Percentiles rank a stretch among this genome's conserved stretches.
Evolutionary conservation across 1,140 invertebrate species (phyloP).

Genomic region (Pollicipes pollicipes): DNA sequence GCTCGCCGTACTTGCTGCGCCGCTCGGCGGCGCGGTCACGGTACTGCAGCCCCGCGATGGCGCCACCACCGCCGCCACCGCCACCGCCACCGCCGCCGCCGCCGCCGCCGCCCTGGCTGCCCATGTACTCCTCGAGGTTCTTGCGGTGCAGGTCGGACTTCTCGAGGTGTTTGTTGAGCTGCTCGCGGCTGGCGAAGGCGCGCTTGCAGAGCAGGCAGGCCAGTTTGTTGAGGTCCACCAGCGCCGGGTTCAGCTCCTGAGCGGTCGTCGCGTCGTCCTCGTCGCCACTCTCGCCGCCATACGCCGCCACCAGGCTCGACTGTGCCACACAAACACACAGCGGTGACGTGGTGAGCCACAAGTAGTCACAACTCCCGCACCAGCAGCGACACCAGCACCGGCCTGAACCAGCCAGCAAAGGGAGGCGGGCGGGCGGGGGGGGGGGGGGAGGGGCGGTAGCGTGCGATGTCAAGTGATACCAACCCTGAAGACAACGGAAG

Average conservation of each 20-base stretch:
- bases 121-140: constrained; percentile 56
- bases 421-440: too few species aligned
- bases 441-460: too few species aligned
- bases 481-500: too few species aligned
- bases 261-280: constrained; percentile 35
- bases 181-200: constrained; percentile 75
- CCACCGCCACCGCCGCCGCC: constrained; percentile 32
- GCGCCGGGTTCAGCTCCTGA: constrained; percentile 12
- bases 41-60: constrained; percentile 42
- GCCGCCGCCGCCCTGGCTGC: constrained; percentile 34
- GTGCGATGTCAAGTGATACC: too few species aligned
- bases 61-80: constrained; percentile 12
- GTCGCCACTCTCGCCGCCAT: constrained; percentile 47
- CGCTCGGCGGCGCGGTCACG: constrained; percentile 91
- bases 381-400: too few species aligned
- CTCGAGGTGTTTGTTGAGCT: constrained; percentile 68
- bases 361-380: too few species aligned
- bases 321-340: constrained; percentile 1
- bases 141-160: constrained; percentile 90
- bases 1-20: constrained; percentile 79
- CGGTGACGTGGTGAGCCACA: too few species aligned
- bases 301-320: constrained; percentile 46
- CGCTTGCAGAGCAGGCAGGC: constrained; percentile 91
- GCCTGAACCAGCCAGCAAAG: too few species aligned
- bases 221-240: constrained; percentile 68